Conservation (phyloP, 2,888 invertebrate species). For the Pristionchus maxplancki region DNA sequence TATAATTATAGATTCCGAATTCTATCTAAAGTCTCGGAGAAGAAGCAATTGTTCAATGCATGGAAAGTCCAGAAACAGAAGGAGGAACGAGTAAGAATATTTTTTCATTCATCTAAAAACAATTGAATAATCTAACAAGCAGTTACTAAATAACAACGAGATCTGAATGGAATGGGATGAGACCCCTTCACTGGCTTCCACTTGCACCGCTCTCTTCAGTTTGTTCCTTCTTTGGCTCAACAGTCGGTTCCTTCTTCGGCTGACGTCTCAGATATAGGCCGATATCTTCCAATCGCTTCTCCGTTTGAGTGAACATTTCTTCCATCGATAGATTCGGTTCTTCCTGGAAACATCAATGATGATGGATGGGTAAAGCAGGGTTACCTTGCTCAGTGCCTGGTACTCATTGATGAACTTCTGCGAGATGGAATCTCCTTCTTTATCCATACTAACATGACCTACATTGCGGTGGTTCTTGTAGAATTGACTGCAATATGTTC, state of each 20-base stretch:
- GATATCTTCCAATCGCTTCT: constrained; percentile 58
- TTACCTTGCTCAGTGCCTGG: constrained; percentile 49
- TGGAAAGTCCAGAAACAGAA: constrained; percentile 98
- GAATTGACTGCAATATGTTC: constrained; percentile 77
- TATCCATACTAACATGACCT: constrained; percentile 76
- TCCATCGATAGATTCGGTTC: constrained; percentile 49
- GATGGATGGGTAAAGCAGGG: too few species aligned
- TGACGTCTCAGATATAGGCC: constrained; percentile 58
- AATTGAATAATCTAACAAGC: not conserved
- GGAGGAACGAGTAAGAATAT: constrained; percentile 86
- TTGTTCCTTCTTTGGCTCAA: not conserved
- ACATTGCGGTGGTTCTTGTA: constrained; percentile 78
- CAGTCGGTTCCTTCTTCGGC: constrained; percentile 4
- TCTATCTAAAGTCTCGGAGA: constrained; percentile 84
- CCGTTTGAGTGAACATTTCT: constrained; percentile 58
- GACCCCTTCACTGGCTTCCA: not conserved
- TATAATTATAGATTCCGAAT: constrained; percentile 39
- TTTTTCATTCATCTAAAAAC: not conserved
- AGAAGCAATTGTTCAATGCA: constrained; percentile 98
- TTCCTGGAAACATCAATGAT: not conserved
- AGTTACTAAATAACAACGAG: not conserved
- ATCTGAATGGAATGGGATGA: not conserved
- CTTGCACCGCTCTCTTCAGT: not conserved
- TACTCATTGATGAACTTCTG: constrained; percentile 78
- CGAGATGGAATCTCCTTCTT: constrained; percentile 69